These are phyloP conservation scores for Eudasyphora cyanicolor DNA, from an alignment of 2,888 invertebrate genomes.

Conservation along the genomic window DNA sequence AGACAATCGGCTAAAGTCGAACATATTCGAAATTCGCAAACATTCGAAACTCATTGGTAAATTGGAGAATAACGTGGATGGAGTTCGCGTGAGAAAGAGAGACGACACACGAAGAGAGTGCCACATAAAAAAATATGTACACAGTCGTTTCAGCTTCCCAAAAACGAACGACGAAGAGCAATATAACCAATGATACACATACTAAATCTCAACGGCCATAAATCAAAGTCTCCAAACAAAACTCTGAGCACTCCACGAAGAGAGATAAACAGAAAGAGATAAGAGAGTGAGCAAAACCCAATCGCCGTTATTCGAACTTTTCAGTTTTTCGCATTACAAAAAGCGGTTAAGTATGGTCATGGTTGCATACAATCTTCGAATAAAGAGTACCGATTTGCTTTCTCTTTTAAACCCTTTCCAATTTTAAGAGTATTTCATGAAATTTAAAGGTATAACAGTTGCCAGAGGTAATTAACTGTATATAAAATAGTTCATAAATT, in stretches of 20 bases:
- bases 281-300: background rate
- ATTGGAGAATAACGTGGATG: background rate
- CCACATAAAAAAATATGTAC: slow-evolving; percentile 41
- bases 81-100: background rate
- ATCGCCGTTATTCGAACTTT: slow-evolving; percentile 35
- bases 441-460: slow-evolving; percentile 52
- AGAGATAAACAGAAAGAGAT: background rate
- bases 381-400: background rate
- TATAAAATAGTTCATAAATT: background rate
- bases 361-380: slow-evolving; percentile 29
- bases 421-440: slow-evolving; percentile 10
- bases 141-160: slow-evolving; percentile 36
- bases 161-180: too few species aligned
- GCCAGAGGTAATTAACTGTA: background rate
- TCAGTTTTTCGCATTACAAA: slow-evolving; percentile 1
- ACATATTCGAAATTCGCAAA: slow-evolving; percentile 26
- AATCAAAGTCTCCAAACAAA: background rate
- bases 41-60: background rate
- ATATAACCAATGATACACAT: background rate
- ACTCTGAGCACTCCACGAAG: background rate
- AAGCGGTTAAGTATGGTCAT: slow-evolving; percentile 61
- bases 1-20: slow-evolving; percentile 5
- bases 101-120: background rate
- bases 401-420: background rate
- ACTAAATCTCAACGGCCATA: slow-evolving; percentile 49